These are phyloP conservation scores for Limnephilus marmoratus DNA, from an alignment of 2,888 invertebrate genomes.

Conservation along the genomic window DNA sequence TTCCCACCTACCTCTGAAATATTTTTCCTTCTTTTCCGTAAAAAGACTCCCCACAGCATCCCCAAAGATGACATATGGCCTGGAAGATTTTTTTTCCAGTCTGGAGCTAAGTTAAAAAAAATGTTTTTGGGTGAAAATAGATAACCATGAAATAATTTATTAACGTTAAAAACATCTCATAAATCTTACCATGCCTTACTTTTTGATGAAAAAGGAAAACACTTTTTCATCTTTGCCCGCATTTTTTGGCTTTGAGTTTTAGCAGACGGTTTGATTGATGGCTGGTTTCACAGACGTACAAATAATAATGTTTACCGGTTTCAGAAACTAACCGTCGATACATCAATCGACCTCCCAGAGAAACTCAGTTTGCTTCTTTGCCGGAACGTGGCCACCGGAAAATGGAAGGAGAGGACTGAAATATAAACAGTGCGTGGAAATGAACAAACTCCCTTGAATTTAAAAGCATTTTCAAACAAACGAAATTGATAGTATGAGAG, in stretches of 20 bases:
- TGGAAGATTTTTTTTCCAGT: too few relatives aligned
- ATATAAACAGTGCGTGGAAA: background rate
- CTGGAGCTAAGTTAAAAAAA: too few relatives aligned
- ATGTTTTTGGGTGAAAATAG: background rate
- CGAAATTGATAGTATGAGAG: too few relatives aligned
- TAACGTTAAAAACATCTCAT: background rate
- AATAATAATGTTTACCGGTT: slow-evolving; percentile 9
- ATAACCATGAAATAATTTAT: background rate
- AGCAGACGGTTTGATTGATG: slow-evolving; percentile 32
- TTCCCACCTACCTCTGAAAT: too few relatives aligned
- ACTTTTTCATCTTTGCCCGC: background rate
- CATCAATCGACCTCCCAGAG: slow-evolving; percentile 10
- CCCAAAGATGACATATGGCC: too few relatives aligned
- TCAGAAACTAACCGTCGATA: slow-evolving; percentile 1
- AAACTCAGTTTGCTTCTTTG: slow-evolving; percentile 6
- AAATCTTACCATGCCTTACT: background rate
- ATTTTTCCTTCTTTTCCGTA: too few relatives aligned
- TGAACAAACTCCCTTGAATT: background rate
- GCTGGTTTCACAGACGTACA: background rate
- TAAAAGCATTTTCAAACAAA: too few relatives aligned
- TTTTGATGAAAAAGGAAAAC: background rate
- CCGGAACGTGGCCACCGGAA: background rate
- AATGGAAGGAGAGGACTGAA: background rate
- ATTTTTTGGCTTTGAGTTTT: slow-evolving; percentile 1
- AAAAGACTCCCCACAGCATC: too few relatives aligned